A percentile compares a stretch with the other conserved stretches of the same genome.
These are phyloP conservation scores for Tenthredo notha DNA, from an alignment of 2,888 invertebrate species.

Conservation along the genomic window DNA sequence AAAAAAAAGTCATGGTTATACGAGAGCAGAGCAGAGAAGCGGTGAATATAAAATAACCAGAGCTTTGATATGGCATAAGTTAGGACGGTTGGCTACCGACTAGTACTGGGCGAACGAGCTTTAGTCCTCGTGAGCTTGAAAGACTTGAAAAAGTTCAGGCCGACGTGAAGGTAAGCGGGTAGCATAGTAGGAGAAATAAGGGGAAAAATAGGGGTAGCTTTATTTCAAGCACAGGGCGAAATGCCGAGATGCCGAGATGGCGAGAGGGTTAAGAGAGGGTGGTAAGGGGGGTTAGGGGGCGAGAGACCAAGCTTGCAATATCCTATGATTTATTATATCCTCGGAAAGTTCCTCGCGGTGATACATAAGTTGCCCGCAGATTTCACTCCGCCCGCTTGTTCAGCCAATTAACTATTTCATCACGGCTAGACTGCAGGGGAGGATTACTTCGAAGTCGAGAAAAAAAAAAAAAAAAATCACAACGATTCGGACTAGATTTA, in stretches of 20 bases:
- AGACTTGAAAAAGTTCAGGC: constrained; percentile 60
- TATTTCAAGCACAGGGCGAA: constrained; percentile 42
- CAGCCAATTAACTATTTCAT: constrained; percentile 33
- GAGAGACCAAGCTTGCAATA: constrained; percentile 47
- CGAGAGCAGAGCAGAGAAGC: not conserved
- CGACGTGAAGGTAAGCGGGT: not conserved
- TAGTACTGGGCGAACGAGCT: not conserved
- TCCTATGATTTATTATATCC: constrained; percentile 55
- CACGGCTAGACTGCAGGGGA: not conserved
- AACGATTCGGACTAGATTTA: too few species aligned
- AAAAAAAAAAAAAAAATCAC: too few species aligned
- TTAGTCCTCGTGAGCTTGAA: constrained; percentile 31
- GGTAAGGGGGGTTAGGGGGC: not conserved
- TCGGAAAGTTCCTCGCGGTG: constrained; percentile 49
- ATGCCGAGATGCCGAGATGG: constrained; percentile 4
- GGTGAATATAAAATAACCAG: constrained; percentile 52
- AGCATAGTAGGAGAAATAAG: not conserved
- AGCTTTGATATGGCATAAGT: constrained; percentile 53
- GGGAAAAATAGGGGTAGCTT: constrained; percentile 36
- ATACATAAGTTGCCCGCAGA: constrained; percentile 55
- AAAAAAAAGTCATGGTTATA: constrained; percentile 7
- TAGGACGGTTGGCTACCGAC: constrained; percentile 20
- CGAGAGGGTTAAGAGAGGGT: not conserved
- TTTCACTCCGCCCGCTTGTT: constrained; percentile 14
- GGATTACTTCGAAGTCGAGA: not conserved